Base-by-base conservation (phyloP, 2,888 invertebrate species). In the Parnassius apollo region DNA sequence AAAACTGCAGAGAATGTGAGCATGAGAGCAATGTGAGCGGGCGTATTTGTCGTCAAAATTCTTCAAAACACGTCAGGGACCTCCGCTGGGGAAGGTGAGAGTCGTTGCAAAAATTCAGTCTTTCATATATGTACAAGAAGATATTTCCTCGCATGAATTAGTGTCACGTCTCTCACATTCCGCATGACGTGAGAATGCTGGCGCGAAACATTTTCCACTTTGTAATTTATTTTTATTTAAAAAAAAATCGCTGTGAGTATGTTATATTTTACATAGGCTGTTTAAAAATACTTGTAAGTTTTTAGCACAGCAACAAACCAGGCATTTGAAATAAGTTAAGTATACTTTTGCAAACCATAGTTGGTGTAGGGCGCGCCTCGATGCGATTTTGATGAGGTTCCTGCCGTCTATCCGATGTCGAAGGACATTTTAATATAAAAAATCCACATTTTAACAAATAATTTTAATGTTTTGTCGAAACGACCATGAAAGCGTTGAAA, bases 131-230 rank as follows among this genome's bases (percentile, higher is more conserved):
- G 67, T 68, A 18, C 18, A 18, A 18, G 0, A 70, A 77, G 71
- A 82, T 83, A 85, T 86, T 87, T 83, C 80, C 80, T 78, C 85
- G 87, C 85, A 78, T 85, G 85, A 85, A 87, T 88, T 85, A 83
- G 74, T 76, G 71, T 75, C 80, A 72, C 80, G 79, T 82, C 78
- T 75, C 75, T 65, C 71, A 78, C 75, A 89, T 91, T 85, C 84
- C 83, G 75, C 74, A 75, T 75, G 69, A 75, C 76, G 74, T 59
- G 73, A 70, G 73, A 70, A 75, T 72, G 73, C 72, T 70, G 69
- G 69, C 72, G 72, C 70, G 73, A 75, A 80, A 81, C 76, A 74
- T 75, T 68, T 70, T 66, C 78, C 75, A 77, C 73, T 73, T 65
- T 73, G 71, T 75, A 71, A 69, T 62, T 35, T 7, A 18, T 35